Conservation (phyloP, 2,797 vertebrate genomes). For the Urosaurus nigricauda region DNA sequence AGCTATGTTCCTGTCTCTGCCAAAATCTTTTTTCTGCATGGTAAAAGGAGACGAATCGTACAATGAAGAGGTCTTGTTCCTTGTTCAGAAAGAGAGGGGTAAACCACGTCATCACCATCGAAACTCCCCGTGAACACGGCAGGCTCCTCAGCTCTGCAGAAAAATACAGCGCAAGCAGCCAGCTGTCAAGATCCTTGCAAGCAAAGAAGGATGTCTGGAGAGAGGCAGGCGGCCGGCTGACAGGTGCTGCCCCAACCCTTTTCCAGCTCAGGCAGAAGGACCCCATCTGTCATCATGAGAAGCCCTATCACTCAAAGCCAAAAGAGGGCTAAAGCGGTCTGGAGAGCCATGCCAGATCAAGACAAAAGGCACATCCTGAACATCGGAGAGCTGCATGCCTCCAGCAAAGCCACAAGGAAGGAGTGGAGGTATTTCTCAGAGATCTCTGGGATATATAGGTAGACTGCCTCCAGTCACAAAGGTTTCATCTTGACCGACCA, state of each 20-base stretch:
- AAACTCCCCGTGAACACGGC: background rate
- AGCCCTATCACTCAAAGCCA: background rate
- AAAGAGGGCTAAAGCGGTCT: background rate
- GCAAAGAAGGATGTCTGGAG: background rate
- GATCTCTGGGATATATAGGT: background rate
- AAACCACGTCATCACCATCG: too few species aligned
- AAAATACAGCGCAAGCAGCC: background rate
- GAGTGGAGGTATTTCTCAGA: too few species aligned
- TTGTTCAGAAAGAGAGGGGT: too few species aligned
- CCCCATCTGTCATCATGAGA: background rate
- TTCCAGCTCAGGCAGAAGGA: background rate
- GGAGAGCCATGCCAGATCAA: background rate
- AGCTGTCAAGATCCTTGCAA: background rate
- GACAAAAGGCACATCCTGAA: background rate
- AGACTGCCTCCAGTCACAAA: background rate
- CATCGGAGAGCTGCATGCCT: too few species aligned
- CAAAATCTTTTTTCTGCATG: rapidly evolving
- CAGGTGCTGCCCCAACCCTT: background rate
- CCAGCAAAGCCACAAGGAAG: background rate
- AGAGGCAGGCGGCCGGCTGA: background rate
- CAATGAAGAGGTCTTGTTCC: background rate
- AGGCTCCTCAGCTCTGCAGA: too few species aligned
- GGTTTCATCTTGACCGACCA: background rate
- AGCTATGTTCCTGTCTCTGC: too few species aligned
- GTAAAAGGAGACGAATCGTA: too few species aligned